phyloP scores from a whole-genome alignment of 1,140 invertebrate genomes.

The Drosophila kurseongensis region DNA sequence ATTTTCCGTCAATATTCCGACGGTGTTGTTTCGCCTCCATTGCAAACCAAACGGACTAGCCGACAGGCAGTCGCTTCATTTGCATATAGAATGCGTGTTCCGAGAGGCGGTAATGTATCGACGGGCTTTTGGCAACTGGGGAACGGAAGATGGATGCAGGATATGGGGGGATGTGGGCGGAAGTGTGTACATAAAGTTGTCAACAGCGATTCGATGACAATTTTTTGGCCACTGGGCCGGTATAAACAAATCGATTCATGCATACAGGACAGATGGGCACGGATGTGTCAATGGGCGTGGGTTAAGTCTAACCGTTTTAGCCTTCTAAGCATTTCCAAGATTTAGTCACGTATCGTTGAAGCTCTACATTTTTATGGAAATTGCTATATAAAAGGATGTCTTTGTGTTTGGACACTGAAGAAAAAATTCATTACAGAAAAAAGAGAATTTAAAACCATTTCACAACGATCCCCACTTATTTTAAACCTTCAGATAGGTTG shows the following conservation, averaged over 20 bases:
- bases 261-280: slow-evolving; percentile 36
- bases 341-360: slow-evolving; percentile 66
- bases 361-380: slow-evolving; percentile 68
- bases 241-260: slow-evolving; percentile 69
- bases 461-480: no score
- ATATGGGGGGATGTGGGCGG: not conserved
- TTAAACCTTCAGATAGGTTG: no score
- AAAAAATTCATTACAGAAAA: not conserved
- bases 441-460: no score
- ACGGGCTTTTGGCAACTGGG: slow-evolving; percentile 51
- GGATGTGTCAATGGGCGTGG: slow-evolving; percentile 10
- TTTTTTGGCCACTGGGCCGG: slow-evolving; percentile 27
- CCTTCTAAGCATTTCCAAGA: slow-evolving; percentile 26
- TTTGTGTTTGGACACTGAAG: slow-evolving; percentile 17
- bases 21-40: slow-evolving; percentile 17
- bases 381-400: slow-evolving; percentile 48
- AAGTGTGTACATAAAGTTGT: slow-evolving; percentile 52
- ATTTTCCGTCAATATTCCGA: slow-evolving; percentile 26
- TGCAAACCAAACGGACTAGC: slow-evolving; percentile 25
- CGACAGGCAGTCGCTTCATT: slow-evolving; percentile 41
- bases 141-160: slow-evolving; percentile 1
- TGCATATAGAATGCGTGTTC: slow-evolving; percentile 52
- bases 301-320: slow-evolving; percentile 11
- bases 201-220: slow-evolving; percentile 48
- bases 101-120: slow-evolving; percentile 52